Conservation (phyloP, 2,113 vertebrate genomes). For the Leptobrachium ailaonicum region DNA sequence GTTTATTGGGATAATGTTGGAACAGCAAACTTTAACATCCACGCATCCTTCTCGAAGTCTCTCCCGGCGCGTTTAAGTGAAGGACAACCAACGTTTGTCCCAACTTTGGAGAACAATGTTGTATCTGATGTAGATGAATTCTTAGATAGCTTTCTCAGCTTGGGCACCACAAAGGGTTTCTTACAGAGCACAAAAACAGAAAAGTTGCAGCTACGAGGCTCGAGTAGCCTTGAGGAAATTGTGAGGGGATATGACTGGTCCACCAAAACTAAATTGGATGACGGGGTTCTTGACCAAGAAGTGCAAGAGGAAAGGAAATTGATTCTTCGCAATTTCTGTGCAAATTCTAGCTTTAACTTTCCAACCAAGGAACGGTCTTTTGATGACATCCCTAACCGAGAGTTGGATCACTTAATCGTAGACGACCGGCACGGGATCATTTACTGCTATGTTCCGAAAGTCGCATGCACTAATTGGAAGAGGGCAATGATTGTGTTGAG, state of each 20-base stretch:
- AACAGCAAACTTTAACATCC: slow-evolving; percentile 81
- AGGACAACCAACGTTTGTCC: slow-evolving; percentile 43
- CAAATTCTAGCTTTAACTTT: slow-evolving; percentile 81
- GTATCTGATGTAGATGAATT: slow-evolving; percentile 81
- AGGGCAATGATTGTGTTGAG: slow-evolving; percentile 95
- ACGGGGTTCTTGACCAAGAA: slow-evolving; percentile 67
- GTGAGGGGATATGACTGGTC: slow-evolving; percentile 88
- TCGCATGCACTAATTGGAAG: slow-evolving; percentile 98
- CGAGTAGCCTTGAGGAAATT: slow-evolving; percentile 76
- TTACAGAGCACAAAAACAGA: slow-evolving; percentile 50
- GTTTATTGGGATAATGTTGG: slow-evolving; percentile 96
- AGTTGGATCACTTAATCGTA: slow-evolving; percentile 93
- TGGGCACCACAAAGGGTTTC: slow-evolving; percentile 33
- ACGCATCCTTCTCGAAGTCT: slow-evolving; percentile 75
- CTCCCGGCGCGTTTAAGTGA: slow-evolving; percentile 63
- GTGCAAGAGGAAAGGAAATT: slow-evolving; percentile 78
- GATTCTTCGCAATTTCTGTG: slow-evolving; percentile 75
- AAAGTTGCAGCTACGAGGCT: slow-evolving; percentile 61
- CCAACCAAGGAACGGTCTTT: slow-evolving; percentile 89
- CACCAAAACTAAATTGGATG: slow-evolving; percentile 55
- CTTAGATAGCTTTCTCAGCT: slow-evolving; percentile 76
- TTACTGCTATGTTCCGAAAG: slow-evolving; percentile 98
- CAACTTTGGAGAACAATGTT: slow-evolving; percentile 59
- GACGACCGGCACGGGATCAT: slow-evolving; percentile 93
- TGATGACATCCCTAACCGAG: slow-evolving; percentile 94